A percentile compares a stretch with the other conserved stretches of the same genome.
Conservation (phyloP, 2,888 invertebrate genomes). For the Callyntrura guangdongensis region DNA sequence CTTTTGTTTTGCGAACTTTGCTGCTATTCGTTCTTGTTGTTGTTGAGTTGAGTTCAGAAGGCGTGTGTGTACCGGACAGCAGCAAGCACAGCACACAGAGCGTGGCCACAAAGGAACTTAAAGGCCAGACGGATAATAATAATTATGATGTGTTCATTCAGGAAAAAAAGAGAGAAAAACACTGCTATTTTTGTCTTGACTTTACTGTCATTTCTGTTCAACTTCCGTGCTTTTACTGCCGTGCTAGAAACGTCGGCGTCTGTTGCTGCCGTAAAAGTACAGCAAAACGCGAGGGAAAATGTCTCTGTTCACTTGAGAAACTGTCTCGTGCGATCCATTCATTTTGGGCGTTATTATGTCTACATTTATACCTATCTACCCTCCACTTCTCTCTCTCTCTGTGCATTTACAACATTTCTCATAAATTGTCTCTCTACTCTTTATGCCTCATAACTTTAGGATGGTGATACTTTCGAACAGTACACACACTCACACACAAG, state of each 20-base stretch:
- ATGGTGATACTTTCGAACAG: neutral
- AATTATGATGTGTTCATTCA: conserved; percentile 18
- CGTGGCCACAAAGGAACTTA: neutral
- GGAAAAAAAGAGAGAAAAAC: neutral
- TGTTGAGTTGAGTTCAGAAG: no score
- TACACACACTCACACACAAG: neutral
- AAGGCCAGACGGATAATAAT: neutral
- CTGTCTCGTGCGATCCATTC: neutral
- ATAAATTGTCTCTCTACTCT: neutral
- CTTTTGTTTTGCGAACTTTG: no score
- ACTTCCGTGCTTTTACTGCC: neutral
- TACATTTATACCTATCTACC: neutral
- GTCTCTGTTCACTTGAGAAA: neutral
- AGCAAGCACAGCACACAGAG: neutral
- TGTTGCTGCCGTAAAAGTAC: neutral
- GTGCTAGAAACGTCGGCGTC: neutral
- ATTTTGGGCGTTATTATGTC: neutral
- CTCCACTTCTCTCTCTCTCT: neutral
- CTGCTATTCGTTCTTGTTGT: no score
- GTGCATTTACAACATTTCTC: neutral
- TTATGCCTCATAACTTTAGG: conserved; percentile 13
- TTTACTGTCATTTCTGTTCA: neutral
- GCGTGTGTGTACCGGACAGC: neutral
- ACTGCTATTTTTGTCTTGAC: conserved; percentile 18
- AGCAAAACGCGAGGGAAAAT: neutral